A percentile compares a stretch with the other conserved stretches of the same genome.
phyloP scores from a whole-genome alignment of 2,797 vertebrate genomes.

The Falco biarmicus region DNA sequence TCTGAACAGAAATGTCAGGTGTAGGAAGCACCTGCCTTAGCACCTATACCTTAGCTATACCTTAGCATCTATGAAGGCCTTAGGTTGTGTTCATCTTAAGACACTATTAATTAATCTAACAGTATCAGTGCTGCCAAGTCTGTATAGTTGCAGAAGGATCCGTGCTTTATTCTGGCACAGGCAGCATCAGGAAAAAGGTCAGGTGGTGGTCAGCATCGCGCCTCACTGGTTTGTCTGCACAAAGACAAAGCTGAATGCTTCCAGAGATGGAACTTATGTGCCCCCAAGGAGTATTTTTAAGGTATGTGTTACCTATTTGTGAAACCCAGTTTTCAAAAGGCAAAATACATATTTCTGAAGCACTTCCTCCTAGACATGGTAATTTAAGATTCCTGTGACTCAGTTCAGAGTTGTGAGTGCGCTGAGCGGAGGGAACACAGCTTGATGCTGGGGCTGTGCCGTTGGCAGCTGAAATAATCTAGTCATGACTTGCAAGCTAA shows the following conservation, averaged over 20 bases:
- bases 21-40: neutral
- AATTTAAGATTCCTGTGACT: neutral
- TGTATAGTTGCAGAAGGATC: neutral
- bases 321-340: neutral
- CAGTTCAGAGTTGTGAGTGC: neutral
- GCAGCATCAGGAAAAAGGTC: neutral
- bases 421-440: neutral
- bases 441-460: neutral
- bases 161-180: neutral
- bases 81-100: neutral
- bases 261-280: neutral
- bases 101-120: neutral
- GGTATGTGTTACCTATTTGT: neutral
- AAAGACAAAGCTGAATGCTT: neutral
- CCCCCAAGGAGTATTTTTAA: neutral
- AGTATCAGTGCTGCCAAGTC: neutral
- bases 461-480: slow-evolving; percentile 11
- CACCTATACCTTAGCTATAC: no score
- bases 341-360: neutral
- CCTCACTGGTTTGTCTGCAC: neutral
- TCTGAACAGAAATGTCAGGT: neutral
- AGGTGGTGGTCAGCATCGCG: neutral
- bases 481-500: slow-evolving; percentile 22
- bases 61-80: neutral
- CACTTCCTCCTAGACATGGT: neutral